Conservation (phyloP, 2,113 vertebrate genomes). For the Haliaeetus leucogaster region DNA sequence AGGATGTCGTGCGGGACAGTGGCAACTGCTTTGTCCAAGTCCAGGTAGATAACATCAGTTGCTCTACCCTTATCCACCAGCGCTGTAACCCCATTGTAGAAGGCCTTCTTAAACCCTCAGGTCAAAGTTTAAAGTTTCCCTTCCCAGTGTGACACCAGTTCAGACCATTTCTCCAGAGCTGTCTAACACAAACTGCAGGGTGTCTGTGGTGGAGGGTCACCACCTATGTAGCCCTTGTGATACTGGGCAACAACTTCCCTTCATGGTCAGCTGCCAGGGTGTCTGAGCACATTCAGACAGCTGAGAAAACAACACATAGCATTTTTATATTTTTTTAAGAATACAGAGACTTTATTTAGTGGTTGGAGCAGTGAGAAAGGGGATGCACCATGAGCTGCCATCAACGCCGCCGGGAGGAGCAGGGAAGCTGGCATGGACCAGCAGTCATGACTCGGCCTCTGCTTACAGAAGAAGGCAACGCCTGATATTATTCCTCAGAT, state of each 20-base stretch:
- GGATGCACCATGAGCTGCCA: rapidly evolving
- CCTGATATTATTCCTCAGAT: background rate
- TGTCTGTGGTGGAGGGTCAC: background rate
- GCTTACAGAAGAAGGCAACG: background rate
- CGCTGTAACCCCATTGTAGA: too few species aligned
- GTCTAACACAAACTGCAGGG: background rate
- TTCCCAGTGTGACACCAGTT: background rate
- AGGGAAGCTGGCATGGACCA: background rate
- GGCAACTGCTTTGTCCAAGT: too few species aligned
- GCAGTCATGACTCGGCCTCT: background rate
- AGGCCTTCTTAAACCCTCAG: background rate
- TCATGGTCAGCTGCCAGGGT: background rate
- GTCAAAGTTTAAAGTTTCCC: background rate
- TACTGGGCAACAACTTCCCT: background rate
- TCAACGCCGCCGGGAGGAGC: rapidly evolving
- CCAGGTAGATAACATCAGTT: too few species aligned
- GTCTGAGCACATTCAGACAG: background rate
- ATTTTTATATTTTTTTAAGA: background rate
- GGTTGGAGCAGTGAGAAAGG: background rate
- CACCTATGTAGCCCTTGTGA: rapidly evolving
- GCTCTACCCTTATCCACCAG: too few species aligned
- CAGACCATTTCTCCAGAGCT: background rate
- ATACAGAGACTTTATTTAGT: background rate
- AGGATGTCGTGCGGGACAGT: too few species aligned
- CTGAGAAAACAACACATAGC: background rate